Evolutionary conservation across 1,140 invertebrate genomes (phyloP), one percentile per base, ranked within the genome.

Genomic region (Bilobella aurantiaca): DNA sequence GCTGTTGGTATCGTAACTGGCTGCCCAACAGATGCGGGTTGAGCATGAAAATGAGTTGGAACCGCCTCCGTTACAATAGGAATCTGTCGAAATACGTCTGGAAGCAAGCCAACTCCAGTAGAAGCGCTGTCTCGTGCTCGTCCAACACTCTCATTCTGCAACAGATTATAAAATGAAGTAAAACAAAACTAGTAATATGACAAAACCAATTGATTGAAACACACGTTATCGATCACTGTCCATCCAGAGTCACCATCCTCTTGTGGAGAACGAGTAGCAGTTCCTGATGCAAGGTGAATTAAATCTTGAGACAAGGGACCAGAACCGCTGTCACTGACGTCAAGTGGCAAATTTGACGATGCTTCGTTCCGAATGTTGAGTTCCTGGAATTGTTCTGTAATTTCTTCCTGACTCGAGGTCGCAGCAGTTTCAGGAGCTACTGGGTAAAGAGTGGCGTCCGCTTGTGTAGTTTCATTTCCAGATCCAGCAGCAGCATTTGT

Each of bases 161-260:
- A 5, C 12, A 8, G 5, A 53, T 5, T 18, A 53, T 8, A 53
- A 53, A 53, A n/a, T n/a, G 8, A 12, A 18, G 18, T 18, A 5
- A 53, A 14, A 53, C 49, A n/a, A n/a, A n/a, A n/a, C n/a, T n/a
- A n/a, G n/a, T 14, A 23, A 12, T 53, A 23, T 14, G 3, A 53
- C 14, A 53, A 18, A 23, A 14, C 25, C 5, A 18, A 30, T 42
- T 62, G 58, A 63, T 25, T n/a, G n/a, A n/a, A n/a, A n/a, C 58
- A 62, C 14, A 65, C 62, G 12, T 49, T 37, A 5, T 65, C 67
- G 14, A 69, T 23, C 53, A 71, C 46, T 21, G 69, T 71, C 69
- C 69, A 71, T 27, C 62, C 69, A 30, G 66, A 37, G 12, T 68
- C 67, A n/a, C 59, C 64, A 25, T 68, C 69, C 16, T 53, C 30